Evolutionary conservation across 2,888 invertebrate species (phyloP), one percentile per base, ranked within the genome.

Genomic region (Allophyes oxyacanthae): DNA sequence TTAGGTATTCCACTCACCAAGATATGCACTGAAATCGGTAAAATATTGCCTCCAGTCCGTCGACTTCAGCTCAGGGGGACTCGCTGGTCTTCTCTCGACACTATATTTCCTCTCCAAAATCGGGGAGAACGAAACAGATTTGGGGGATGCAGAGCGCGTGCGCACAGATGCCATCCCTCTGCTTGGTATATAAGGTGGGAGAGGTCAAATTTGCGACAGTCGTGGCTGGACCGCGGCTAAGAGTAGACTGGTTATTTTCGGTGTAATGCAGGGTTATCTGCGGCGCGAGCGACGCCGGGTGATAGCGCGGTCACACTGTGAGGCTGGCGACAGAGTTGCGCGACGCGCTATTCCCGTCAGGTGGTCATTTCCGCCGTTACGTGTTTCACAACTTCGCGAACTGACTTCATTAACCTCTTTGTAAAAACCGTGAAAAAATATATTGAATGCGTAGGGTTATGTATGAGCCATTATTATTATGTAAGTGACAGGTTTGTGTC

Each of bases 91-190:
- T 58, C 90, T 85, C 54, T 92, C 89, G 38, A 85, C 91, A 84
- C 91, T 94, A 83, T 95, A 95, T 71, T 95, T 95, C 67, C 95
- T 89, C 75, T 95, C 95, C 63, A 95, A 94, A 67, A 95, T 94
- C 66, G 95, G 95, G 84, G 95, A 95, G 86, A 95, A 95, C 79
- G 95, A 95, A 73, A 95, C 95, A 36, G 95, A 94, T 86, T 95
- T 95, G 65, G 95, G 95, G 86, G 95, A 95, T 82, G 95, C 95
- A 52, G 95, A 95, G 87, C 95, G 95, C 93, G 94, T 94, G 94
- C 95, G 95, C 93, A 95, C 92, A 75, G 94, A 95, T 79, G 95
- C 94, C 95, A 95, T 95, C 88, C 89, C 89, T 91, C 82, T 81
- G 75, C 67, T 77, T 68, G 76, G 87, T 94, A 93, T 94, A 93